Conservation (phyloP, 2,888 invertebrate genomes). For the Xestia sexstrigata region DNA sequence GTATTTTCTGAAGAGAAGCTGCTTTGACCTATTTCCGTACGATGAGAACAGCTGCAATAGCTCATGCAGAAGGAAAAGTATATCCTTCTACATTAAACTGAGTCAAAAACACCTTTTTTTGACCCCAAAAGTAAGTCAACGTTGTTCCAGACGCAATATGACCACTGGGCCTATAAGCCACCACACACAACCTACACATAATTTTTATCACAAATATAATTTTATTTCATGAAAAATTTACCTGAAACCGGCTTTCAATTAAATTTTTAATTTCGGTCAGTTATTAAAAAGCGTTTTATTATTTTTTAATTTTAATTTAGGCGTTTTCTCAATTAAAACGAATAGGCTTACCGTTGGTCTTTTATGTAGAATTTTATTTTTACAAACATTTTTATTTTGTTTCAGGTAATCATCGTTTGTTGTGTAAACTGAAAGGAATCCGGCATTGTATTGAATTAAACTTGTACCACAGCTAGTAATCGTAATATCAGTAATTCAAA, state of each 20-base stretch:
- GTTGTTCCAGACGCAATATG: constrained; percentile 11
- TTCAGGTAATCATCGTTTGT: constrained; percentile 58
- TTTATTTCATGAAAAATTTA: constrained; percentile 22
- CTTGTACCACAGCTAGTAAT: background rate
- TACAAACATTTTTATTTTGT: constrained; percentile 38
- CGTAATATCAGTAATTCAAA: background rate
- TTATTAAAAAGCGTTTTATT: constrained; percentile 45
- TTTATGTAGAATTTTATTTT: constrained; percentile 19
- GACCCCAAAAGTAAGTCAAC: constrained; percentile 13
- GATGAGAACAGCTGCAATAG: background rate
- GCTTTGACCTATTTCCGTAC: background rate
- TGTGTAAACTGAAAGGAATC: background rate
- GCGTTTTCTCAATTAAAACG: constrained; percentile 31
- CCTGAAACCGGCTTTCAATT: constrained; percentile 28
- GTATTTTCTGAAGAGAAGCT: background rate
- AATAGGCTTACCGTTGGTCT: constrained; percentile 18
- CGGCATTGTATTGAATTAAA: background rate
- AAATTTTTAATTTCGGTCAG: constrained; percentile 10
- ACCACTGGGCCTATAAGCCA: constrained; percentile 1
- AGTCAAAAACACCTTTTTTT: constrained; percentile 3
- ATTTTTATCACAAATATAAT: constrained; percentile 34
- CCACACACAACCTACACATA: constrained; percentile 16
- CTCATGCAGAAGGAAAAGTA: background rate
- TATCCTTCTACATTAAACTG: background rate
- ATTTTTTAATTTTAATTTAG: constrained; percentile 31